A percentile compares a stretch with the other conserved stretches of the same genome.
phyloP scores from a whole-genome alignment of 1,140 invertebrate species.

The Matsumurasca onukii region DNA sequence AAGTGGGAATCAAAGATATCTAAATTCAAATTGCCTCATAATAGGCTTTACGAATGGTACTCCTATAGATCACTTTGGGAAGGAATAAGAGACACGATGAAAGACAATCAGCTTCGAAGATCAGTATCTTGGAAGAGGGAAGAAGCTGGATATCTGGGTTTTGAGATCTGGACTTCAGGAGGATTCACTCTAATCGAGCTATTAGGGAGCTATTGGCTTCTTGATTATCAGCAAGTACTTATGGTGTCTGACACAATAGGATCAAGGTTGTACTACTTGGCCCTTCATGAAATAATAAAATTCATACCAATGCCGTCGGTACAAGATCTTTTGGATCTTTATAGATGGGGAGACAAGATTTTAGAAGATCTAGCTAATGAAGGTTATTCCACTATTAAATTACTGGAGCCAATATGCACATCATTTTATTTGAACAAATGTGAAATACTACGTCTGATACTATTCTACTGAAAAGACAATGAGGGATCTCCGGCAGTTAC shows the following conservation, averaged over 20 bases:
- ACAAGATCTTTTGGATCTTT: neutral
- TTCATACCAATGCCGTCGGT: neutral
- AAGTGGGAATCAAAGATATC: too few species aligned
- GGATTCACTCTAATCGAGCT: neutral
- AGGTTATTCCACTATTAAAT: neutral
- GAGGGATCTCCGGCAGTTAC: neutral
- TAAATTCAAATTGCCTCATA: too few species aligned
- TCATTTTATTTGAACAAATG: neutral
- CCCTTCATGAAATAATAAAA: neutral
- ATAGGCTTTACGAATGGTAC: too few species aligned
- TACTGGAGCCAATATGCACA: neutral
- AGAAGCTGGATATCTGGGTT: neutral
- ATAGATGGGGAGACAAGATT: neutral
- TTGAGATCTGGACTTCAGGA: neutral
- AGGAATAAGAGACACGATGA: neutral
- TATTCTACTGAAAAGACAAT: neutral
- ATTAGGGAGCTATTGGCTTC: neutral
- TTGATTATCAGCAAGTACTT: neutral
- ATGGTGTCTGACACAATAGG: slow-evolving; percentile 1
- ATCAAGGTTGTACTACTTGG: neutral
- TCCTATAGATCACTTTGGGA: neutral
- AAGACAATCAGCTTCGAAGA: neutral
- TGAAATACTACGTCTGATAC: neutral
- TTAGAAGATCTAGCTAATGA: neutral
- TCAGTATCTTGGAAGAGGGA: neutral